Evolutionary conservation across 37 sponge, comb jelly and placozoan genomes (phyloP), one percentile per base, ranked within the genome.

Genomic region (Eunapius fragilis): DNA sequence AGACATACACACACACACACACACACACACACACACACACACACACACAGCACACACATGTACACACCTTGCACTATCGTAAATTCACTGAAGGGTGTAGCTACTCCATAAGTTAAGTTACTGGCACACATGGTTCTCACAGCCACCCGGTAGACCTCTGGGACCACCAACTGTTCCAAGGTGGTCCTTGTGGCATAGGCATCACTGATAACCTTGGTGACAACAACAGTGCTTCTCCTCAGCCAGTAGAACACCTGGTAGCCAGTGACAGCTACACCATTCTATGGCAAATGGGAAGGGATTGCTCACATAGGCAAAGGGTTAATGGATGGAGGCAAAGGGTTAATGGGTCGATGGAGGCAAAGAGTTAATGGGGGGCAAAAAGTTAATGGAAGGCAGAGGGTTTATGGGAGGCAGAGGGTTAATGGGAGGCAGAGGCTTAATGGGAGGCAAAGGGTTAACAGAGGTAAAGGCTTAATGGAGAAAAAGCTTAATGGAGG

Each of bases 161-260:
- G 67, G 26, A 2, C 69, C 14, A 69, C 0, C 67, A 80, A 24
- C 27, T 32, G 48, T 2, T 36, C 78, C 58, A 58, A 19, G 26
- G 37, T 12, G 78, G 27, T 47, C 0, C n/a, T 31, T 17, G 50
- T 80, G 28, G 80, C 30, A 33, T 36, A 37, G 25, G 28, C 2
- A 25, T 30, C 14, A 27, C 30, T n/a, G 28, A 49, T n/a, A 2
- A 6, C 31, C 28, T 67, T 48, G 27, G 28, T 25, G 49, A 30
- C 25, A 13, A 37, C 48, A 24, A 37, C 13, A 27, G 80, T 50
- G 31, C 68, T 48, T 9, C 68, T 26, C 27, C 31, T n/a, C 69
- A 25, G 9, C 80, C 80, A 80, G 37, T 58, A 80, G 68, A 80
- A 49, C 9, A 80, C 67, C 36, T 80, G 80, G 31, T 80, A 80